phyloP scores from a whole-genome alignment of 2,797 vertebrate species.

The Lerista edwardsae region DNA sequence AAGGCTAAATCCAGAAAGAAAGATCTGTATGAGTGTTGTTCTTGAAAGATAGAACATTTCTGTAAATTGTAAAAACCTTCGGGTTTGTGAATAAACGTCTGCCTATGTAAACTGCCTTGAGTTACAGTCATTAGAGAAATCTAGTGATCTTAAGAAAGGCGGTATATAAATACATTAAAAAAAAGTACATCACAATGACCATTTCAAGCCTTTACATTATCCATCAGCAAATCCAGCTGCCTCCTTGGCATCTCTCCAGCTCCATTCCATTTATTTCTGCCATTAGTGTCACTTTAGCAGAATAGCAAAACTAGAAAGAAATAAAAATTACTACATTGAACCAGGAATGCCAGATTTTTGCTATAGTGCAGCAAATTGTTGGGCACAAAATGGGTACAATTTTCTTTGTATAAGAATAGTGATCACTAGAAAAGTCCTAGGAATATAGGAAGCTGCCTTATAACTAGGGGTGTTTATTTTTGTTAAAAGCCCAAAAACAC shows the following conservation, averaged over 20 bases:
- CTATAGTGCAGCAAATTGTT: not conserved
- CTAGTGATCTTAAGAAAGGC: no score
- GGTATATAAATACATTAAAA: no score
- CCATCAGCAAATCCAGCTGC: not conserved
- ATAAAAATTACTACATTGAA: not conserved
- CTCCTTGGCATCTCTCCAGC: not conserved
- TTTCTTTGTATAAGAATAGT: not conserved
- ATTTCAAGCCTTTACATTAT: not conserved
- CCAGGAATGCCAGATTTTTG: not conserved
- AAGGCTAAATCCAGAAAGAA: no score
- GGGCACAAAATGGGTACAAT: not conserved
- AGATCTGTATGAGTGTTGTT: no score
- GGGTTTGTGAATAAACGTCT: no score
- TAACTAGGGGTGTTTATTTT: no score
- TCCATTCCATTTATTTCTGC: not conserved
- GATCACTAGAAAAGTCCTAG: not conserved
- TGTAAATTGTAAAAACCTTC: no score
- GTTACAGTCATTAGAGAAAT: no score
- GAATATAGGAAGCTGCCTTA: not conserved
- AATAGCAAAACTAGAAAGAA: not conserved
- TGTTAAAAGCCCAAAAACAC: no score
- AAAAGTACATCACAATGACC: not conserved
- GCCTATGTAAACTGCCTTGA: no score
- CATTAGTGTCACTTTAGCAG: not conserved
- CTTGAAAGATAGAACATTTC: no score